Base-by-base conservation (phyloP, 2,113 vertebrate species). In the Cettia cetti region DNA sequence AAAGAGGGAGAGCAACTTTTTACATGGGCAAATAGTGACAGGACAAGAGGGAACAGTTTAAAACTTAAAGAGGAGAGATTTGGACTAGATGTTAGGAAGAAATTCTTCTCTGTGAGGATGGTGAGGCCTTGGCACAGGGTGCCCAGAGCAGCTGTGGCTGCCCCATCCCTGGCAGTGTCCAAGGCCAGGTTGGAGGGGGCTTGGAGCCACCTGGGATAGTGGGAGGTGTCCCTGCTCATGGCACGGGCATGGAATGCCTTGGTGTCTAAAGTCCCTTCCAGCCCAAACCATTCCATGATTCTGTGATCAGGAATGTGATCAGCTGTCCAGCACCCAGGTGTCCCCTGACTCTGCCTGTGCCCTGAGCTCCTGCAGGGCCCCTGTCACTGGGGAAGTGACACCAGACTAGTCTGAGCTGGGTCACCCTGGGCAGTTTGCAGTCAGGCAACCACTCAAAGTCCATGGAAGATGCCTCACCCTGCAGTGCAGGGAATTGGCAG, bases 201-300 rank as follows among this genome's bases (percentile, higher is more conserved):
- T 42, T 49, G 49, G 31, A 83, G 40, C 31, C 0, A 0, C 26
- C 31, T 77, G 56, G 21, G 0, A 0, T 8, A 42, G 54, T 56
- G 63, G 18, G 56, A 76, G 26, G 17, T 75, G 61, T 53, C n/a
- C 24, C 45, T 82, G 45, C 16, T 4, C 19, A 18, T 52, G 59
- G 50, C 57, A 57, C 2, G 7, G 14, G 6, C 6, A 7, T n/a
- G 54, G 63, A 49, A 35, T 20, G 47, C 49, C 14, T 5, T 23
- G 30, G 12, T 69, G 12, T 19, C 40, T 10, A 2, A 49, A 53
- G 35, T 61, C 30, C 24, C 12, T 82, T 37, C 47, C 63, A 61
- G 2, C 21, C 40, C 54, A 82, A 69, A 23, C 12, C 49, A 77
- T 50, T 63, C 56, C 42, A 37, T 37, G 31, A 19, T 23, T 35